Base-by-base conservation (phyloP, 2,888 invertebrate genomes). In the Biston betularia region DNA sequence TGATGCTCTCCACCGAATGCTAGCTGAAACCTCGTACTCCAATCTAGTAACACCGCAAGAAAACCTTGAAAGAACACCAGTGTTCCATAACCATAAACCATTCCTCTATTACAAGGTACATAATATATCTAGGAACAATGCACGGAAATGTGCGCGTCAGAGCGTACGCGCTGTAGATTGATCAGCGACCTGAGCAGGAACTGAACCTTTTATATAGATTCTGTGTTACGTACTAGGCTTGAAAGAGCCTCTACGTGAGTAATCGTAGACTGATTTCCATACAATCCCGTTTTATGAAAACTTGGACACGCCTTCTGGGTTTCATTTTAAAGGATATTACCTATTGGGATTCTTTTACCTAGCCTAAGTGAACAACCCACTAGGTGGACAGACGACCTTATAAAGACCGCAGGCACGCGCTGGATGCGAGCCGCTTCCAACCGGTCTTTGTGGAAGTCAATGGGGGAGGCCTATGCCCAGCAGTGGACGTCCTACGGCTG, bases 131-230 rank as follows among this genome's bases (percentile, higher is more conserved):
- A 35, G 46, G 77, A 84, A 85, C 86, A 85, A 85, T 85, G 84
- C 73, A 75, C 80, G 86, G 85, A 86, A 84, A 79, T 76, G 72
- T 70, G 80, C 78, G 84, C 82, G 75, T 70, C 75, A 79, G 61
- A 80, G 85, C 80, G 75, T 71, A 57, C 44, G 74, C 68, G 61
- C 70, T 62, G 45, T 15, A 65, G 69, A 72, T 74, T 71, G 58
- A 58, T 58, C 58, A 33, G 33, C 49, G 66, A 74, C 71, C 70
- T 54, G 44, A 63, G 33, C 54, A 59, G 57, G 60, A 60, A 64
- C 60, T 60, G 45, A 49, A 58, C 48, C 24, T 40, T 38, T 63
- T 48, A 53, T 38, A 63, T 50, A 63, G 61, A 54, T 33, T 14
- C 15, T 53, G 15, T n/a, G 11, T 12, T 54, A 42, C 24, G 1